Base-by-base conservation (phyloP, 1,140 invertebrate species). In the Papilio polytes region DNA sequence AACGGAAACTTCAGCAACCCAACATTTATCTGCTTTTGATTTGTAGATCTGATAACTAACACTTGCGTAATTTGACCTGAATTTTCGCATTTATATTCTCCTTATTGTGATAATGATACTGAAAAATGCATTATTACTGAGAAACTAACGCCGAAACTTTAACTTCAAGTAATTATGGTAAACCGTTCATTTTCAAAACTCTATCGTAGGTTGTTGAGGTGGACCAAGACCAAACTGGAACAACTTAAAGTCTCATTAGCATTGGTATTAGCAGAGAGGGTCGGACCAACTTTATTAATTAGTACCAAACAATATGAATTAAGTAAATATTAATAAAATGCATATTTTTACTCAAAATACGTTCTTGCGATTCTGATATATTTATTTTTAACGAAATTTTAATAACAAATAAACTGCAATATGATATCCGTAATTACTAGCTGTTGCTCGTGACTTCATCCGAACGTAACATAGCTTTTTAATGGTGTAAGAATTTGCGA, bases 211-310 rank as follows among this genome's bases (percentile, higher is more conserved):
- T 78, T 78, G 46, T 78, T 78, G 74, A 59, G 51, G 74, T 78
- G 74, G 74, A 78, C 74, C 51, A 36, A 78, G 74, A 78, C 22
- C 74, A 56, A 78, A 78, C 74, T 78, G 9, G 74, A 78, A 59
- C 74, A 78, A 78, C 74, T 78, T 78, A 78, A 78, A 78, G 51
- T 78, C 74, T 78, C 74, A 78, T 78, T 78, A 78, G 74, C 74
- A 78, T 78, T 41, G 51, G 74, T 78, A 78, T 78, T 51, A 78
- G 51, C 74, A 78, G 18, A 78, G 18, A 53, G 74, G 48, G 51
- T 48, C 31, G 13, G 51, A 18, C 18, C 74, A 78, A 78, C 74
- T 77, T 77, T 77, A 77, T 56, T 77, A 77, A 77, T 77, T 77
- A 77, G 44, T 31, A 77, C 48, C 74, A 77, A 51, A 56, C 22